Base-by-base conservation (phyloP, 2,888 invertebrate genomes). In the Salticus scenicus region DNA sequence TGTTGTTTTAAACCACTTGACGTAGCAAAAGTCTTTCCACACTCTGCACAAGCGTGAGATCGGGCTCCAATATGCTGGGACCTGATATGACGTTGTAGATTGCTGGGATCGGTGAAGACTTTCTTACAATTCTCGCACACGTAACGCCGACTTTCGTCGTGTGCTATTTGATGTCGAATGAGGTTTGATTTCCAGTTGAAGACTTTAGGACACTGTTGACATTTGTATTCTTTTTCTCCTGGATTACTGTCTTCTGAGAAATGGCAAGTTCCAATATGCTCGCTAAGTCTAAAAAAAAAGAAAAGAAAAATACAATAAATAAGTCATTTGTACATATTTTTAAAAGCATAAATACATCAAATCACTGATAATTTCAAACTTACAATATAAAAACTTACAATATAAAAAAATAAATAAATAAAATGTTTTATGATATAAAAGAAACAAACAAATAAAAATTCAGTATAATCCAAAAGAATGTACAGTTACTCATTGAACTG, bases 1-100 rank as follows among this genome's bases (percentile, higher is more conserved):
- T 99, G 99, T 92, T 99, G 99, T 92, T 99, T 99, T 78, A 99
- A 94, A 51, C 99, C 99, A 88, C 98, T 98, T 86, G 97, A 97
- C 51, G 98, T 98, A 70, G 96, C 97, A 92, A 99, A 99, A 87
- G 98, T 98, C 93, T 99, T 99, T 88, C 98, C 98, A 93, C 99
- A 99, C 93, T 98, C 98, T 87, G 96, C 95, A 91, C 99, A 99
- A 89, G 98, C 97, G 94, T 99, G 98, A 91, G 96, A 95, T 90
- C 98, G 94, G 69, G 98, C 97, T 77, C 98, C 98, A 88, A 96
- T 96, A 95, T 98, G 98, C 92, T 96, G 96, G 89, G 96, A 95
- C 91, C 98, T 94, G 92, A 98, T 98, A 94, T 98, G 98, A 90
- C 97, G 95, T 93, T 98, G 98, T 89, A 98, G 94, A 93, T 97